A percentile compares a stretch with the other conserved stretches of the same genome.
These are phyloP conservation scores for Phrixothrix hirtus DNA, from an alignment of 2,888 invertebrate genomes.

Conservation along the genomic window DNA sequence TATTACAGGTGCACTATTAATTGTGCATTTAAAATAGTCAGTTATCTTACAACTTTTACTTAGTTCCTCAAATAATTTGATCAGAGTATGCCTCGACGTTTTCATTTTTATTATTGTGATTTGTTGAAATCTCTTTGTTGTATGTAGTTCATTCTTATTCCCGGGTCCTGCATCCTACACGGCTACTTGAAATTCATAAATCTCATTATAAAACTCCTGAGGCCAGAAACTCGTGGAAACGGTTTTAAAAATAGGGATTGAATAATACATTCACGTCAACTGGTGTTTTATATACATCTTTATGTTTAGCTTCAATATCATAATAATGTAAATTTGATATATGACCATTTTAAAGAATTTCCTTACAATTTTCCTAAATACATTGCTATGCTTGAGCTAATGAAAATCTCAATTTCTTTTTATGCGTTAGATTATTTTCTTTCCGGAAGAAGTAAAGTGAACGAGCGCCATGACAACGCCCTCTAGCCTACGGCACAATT, in stretches of 20 bases:
- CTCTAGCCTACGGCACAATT: conserved; percentile 41
- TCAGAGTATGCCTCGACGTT: too few species aligned
- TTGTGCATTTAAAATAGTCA: too few species aligned
- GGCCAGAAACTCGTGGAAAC: conserved; percentile 24
- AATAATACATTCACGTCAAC: neutral
- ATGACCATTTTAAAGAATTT: conserved; percentile 15
- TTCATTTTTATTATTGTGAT: too few species aligned
- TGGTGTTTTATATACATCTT: conserved; percentile 9
- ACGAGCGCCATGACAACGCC: conserved; percentile 45
- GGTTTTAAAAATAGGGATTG: conserved; percentile 19
- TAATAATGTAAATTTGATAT: conserved; percentile 4
- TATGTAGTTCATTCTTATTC: too few species aligned
- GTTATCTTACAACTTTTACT: too few species aligned
- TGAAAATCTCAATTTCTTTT: conserved; percentile 40
- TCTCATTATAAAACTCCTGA: conserved; percentile 26
- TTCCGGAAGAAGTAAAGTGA: conserved; percentile 41
- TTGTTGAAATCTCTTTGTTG: too few species aligned
- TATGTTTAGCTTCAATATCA: conserved; percentile 1
- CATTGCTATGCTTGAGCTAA: conserved; percentile 5
- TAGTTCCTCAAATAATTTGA: too few species aligned
- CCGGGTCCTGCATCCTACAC: conserved; percentile 3
- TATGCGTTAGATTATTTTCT: conserved; percentile 42
- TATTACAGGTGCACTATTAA: too few species aligned
- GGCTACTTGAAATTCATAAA: conserved; percentile 30
- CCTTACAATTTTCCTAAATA: conserved; percentile 1